phyloP scores from a whole-genome alignment of 64 coral and sea anemone species.

The Astreopora myriophthalma region DNA sequence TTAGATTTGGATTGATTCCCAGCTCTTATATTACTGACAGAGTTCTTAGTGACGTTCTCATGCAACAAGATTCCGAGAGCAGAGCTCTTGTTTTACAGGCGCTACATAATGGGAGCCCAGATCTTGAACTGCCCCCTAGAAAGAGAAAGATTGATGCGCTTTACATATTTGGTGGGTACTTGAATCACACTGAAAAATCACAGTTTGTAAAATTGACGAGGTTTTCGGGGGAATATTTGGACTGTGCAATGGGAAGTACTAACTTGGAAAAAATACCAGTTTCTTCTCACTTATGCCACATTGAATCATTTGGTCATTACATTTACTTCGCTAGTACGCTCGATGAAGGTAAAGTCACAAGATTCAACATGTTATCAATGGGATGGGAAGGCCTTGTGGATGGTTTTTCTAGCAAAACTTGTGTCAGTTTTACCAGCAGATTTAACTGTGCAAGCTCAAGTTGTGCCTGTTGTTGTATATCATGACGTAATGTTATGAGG shows the following conservation, averaged over 20 bases:
- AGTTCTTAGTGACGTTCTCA: conserved; percentile 43
- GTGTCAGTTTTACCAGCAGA: neutral
- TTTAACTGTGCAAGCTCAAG: neutral
- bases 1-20: conserved; percentile 64
- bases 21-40: neutral
- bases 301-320: neutral
- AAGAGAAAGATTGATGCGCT: conserved; percentile 13
- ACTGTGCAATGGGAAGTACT: neutral
- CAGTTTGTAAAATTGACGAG: neutral
- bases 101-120: neutral
- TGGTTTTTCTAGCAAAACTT: no score
- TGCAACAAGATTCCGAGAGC: conserved; percentile 12
- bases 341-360: neutral
- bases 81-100: conserved; percentile 7
- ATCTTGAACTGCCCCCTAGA: neutral
- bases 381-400: conserved; percentile 5
- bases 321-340: neutral
- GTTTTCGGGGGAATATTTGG: neutral
- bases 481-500: no score
- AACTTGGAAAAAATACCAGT: neutral
- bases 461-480: conserved; percentile 53
- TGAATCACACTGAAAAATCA: conserved; percentile 3
- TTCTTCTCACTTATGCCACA: neutral
- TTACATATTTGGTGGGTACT: conserved; percentile 21
- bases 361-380: neutral